Conservation (phyloP, 2,888 invertebrate genomes). For the Choreutis nemorana region DNA sequence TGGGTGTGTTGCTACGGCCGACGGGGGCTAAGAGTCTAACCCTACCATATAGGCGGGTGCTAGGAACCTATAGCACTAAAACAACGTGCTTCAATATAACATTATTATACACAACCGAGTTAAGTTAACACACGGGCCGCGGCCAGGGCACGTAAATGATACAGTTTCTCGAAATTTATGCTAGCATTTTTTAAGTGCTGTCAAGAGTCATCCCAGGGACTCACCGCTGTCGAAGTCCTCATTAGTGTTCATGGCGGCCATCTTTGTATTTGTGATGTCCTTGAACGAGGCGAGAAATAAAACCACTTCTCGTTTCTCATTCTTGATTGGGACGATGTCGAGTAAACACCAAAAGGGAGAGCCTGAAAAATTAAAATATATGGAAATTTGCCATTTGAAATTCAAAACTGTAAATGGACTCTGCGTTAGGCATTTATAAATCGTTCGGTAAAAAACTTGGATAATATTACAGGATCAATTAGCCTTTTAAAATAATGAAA, state of each 20-base stretch:
- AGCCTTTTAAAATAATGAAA: too few species aligned
- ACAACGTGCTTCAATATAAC: constrained; percentile 41
- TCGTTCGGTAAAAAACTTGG: too few species aligned
- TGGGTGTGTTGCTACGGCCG: constrained; percentile 43
- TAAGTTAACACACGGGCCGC: constrained; percentile 15
- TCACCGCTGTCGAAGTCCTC: constrained; percentile 89
- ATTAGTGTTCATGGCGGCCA: constrained; percentile 84
- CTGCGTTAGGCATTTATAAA: too few species aligned
- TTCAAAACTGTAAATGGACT: too few species aligned
- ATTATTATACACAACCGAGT: constrained; percentile 26
- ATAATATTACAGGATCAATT: too few species aligned
- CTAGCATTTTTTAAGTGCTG: constrained; percentile 22
- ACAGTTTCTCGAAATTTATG: constrained; percentile 15
- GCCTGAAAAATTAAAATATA: constrained; percentile 65
- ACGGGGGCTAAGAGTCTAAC: constrained; percentile 48
- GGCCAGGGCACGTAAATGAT: constrained; percentile 17
- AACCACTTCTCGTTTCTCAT: constrained; percentile 97
- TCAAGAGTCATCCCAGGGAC: constrained; percentile 37
- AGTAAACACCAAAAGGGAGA: constrained; percentile 94
- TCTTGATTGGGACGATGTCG: constrained; percentile 98
- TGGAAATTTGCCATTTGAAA: constrained; percentile 17
- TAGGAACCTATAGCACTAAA: constrained; percentile 45
- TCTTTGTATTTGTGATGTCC: constrained; percentile 93
- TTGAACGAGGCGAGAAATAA: constrained; percentile 96
- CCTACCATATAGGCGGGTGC: constrained; percentile 24